A percentile compares a stretch with the other conserved stretches of the same genome.
Evolutionary conservation across 2,888 invertebrate genomes (phyloP).

Genomic region (Fissipunctia ypsillon): DNA sequence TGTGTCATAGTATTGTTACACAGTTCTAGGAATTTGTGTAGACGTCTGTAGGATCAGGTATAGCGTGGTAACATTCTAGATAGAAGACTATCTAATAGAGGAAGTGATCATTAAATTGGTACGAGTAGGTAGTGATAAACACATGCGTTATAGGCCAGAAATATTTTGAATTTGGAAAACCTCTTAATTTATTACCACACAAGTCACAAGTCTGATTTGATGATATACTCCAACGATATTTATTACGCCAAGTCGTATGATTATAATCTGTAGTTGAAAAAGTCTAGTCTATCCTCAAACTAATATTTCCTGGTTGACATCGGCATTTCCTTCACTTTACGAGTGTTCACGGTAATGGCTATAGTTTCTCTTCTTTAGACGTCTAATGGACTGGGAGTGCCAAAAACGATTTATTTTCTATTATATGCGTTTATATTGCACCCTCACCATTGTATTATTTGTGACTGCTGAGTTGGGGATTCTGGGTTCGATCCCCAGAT

Average conservation of each 20-base stretch:
- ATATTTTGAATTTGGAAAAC: too few relatives aligned
- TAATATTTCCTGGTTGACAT: slow-evolving; percentile 39
- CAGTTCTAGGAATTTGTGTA: not conserved
- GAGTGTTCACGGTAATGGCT: slow-evolving; percentile 22
- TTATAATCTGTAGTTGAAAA: slow-evolving; percentile 1
- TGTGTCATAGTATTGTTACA: slow-evolving; percentile 28
- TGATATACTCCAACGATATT: too few relatives aligned
- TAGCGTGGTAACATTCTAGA: too few relatives aligned
- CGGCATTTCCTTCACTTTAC: slow-evolving; percentile 9
- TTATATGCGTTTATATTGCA: not conserved
- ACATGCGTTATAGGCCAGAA: too few relatives aligned
- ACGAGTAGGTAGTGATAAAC: too few relatives aligned
- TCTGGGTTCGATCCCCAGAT: not conserved
- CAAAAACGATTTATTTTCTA: slow-evolving; percentile 33
- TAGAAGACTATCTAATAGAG: too few relatives aligned
- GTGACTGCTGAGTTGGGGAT: not conserved
- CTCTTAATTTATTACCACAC: too few relatives aligned
- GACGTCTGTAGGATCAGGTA: not conserved
- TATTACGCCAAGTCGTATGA: too few relatives aligned
- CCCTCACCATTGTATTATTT: not conserved
- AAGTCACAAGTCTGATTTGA: too few relatives aligned
- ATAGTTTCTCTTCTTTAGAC: slow-evolving; percentile 19
- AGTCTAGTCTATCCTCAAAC: slow-evolving; percentile 3
- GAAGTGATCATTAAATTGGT: too few relatives aligned
- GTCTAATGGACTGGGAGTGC: slow-evolving; percentile 7